Conservation (phyloP, 2,888 invertebrate species). For the Drosophila putrida region DNA sequence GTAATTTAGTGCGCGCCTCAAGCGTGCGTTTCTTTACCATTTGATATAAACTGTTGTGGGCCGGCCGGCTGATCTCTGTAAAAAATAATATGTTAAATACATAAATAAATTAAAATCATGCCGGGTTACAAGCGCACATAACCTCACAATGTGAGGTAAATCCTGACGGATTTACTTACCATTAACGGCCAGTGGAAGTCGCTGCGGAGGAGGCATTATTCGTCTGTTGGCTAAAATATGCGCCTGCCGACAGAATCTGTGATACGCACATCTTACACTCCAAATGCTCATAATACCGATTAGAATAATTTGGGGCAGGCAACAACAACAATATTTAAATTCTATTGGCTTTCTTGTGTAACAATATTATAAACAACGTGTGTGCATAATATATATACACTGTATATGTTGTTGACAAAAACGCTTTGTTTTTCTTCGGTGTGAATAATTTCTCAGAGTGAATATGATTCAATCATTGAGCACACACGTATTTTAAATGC, state of each 20-base stretch:
- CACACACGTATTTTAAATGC: conserved; percentile 54
- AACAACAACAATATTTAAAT: conserved; percentile 50
- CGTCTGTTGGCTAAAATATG: conserved; percentile 70
- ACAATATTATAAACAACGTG: conserved; percentile 50
- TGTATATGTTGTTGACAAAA: conserved; percentile 34
- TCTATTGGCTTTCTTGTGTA: conserved; percentile 63
- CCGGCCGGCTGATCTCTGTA: conserved; percentile 59
- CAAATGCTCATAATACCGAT: conserved; percentile 79
- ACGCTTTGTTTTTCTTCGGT: conserved; percentile 26
- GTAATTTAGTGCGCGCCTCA: conserved; percentile 81
- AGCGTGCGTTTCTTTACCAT: conserved; percentile 84
- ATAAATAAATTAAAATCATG: conserved; percentile 8
- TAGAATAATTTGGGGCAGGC: conserved; percentile 23
- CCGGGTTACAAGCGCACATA: conserved; percentile 37
- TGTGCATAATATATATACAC: too few relatives aligned
- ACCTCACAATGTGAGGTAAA: conserved; percentile 26
- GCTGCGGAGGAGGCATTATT: conserved; percentile 33
- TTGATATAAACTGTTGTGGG: conserved; percentile 78
- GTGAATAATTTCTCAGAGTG: conserved; percentile 62
- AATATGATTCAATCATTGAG: conserved; percentile 38
- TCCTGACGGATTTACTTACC: conserved; percentile 49
- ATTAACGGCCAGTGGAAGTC: conserved; percentile 41
- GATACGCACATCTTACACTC: conserved; percentile 66
- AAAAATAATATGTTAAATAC: conserved; percentile 18
- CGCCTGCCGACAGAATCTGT: conserved; percentile 76